Evolutionary conservation across 1,140 invertebrate species (phyloP).

Genomic region (Euwallacea similis): DNA sequence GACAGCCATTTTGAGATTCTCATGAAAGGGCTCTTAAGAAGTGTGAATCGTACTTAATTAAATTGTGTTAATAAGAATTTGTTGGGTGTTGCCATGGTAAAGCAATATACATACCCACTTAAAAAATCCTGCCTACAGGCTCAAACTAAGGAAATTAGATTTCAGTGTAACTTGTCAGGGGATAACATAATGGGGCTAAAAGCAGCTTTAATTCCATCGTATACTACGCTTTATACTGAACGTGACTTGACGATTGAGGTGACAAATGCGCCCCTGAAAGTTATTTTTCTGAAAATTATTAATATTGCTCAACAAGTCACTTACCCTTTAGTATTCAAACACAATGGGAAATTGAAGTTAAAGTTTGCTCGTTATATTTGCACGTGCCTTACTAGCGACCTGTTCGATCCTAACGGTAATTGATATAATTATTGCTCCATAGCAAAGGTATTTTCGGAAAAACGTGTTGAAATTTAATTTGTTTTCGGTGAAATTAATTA

Average conservation of each 20-base stretch:
- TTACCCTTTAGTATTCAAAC: neutral
- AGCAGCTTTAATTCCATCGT: neutral
- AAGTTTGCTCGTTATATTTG: constrained; percentile 2
- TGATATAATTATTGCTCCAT: neutral
- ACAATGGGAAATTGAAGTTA: neutral
- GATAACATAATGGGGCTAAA: neutral
- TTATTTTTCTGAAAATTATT: neutral
- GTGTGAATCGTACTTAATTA: too few relatives aligned
- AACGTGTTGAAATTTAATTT: too few relatives aligned
- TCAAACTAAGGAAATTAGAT: neutral
- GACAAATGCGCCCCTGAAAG: neutral
- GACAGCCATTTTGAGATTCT: too few relatives aligned
- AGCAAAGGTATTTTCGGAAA: too few relatives aligned
- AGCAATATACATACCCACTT: neutral
- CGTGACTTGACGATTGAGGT: neutral
- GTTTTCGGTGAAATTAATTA: neutral
- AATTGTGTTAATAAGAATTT: too few relatives aligned
- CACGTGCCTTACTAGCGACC: neutral
- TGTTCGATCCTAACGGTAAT: neutral
- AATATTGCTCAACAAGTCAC: neutral
- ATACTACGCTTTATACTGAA: neutral
- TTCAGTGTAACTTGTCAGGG: constrained; percentile 4
- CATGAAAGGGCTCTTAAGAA: too few relatives aligned
- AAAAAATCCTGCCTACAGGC: neutral
- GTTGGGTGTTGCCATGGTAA: neutral